phyloP scores from a whole-genome alignment of 2,888 invertebrate genomes.

The Agelastica alni region DNA sequence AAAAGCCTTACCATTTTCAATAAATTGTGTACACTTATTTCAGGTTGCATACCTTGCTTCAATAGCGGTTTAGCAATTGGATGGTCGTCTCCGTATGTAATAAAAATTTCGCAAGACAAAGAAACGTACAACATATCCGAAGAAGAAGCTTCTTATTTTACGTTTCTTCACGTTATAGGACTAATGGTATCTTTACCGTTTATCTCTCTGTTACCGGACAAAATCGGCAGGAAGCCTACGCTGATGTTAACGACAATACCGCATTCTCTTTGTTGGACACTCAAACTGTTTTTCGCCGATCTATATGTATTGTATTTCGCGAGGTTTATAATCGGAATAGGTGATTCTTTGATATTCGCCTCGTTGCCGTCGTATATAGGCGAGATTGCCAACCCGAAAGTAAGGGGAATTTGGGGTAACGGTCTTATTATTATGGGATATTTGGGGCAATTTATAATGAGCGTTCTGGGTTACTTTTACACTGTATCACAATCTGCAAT shows the following conservation, averaged over 20 bases:
- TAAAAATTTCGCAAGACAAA: slow-evolving; percentile 43
- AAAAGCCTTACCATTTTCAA: too few relatives aligned
- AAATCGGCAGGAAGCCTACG: slow-evolving; percentile 44
- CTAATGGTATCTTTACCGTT: slow-evolving; percentile 41
- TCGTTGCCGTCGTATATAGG: slow-evolving; percentile 45
- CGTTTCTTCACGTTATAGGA: slow-evolving; percentile 44
- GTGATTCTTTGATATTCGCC: slow-evolving; percentile 40
- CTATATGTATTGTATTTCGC: slow-evolving; percentile 46
- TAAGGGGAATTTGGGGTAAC: slow-evolving; percentile 48
- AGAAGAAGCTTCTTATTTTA: slow-evolving; percentile 49
- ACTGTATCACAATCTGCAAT: slow-evolving; percentile 59
- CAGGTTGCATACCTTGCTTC: slow-evolving; percentile 25
- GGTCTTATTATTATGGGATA: slow-evolving; percentile 38
- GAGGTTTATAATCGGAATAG: slow-evolving; percentile 42
- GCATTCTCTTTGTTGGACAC: slow-evolving; percentile 39
- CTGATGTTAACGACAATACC: slow-evolving; percentile 43
- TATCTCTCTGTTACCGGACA: slow-evolving; percentile 35
- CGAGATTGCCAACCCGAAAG: slow-evolving; percentile 45
- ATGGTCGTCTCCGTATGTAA: slow-evolving; percentile 51
- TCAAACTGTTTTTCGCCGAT: slow-evolving; percentile 38
- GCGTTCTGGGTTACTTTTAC: slow-evolving; percentile 61
- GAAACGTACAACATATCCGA: slow-evolving; percentile 43
- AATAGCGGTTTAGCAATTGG: slow-evolving; percentile 32
- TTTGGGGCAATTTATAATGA: slow-evolving; percentile 45
- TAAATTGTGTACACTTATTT: too few relatives aligned